These are phyloP conservation scores for Rhynchophorus ferrugineus DNA, from an alignment of 1,140 invertebrate species.

Conservation along the genomic window DNA sequence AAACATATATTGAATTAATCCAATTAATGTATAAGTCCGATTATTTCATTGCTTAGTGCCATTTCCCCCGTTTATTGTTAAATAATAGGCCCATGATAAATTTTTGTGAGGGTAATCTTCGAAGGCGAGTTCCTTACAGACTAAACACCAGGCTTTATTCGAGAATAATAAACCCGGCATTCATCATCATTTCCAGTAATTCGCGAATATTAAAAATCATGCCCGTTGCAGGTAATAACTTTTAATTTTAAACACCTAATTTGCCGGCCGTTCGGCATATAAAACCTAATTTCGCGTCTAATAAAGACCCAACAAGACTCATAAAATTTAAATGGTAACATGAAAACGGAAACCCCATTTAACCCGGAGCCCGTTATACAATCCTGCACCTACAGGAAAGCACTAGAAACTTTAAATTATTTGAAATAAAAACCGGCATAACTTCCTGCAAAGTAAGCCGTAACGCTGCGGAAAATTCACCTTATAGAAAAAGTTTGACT, in stretches of 20 bases:
- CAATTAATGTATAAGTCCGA: too few species aligned
- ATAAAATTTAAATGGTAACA: constrained; percentile 11
- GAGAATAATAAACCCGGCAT: too few species aligned
- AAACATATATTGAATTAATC: too few species aligned
- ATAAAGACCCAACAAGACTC: constrained; percentile 17
- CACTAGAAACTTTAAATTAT: constrained; percentile 3
- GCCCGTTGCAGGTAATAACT: constrained; percentile 9
- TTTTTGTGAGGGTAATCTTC: too few species aligned
- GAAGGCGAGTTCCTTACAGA: too few species aligned
- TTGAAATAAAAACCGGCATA: constrained; percentile 5
- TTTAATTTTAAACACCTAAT: constrained; percentile 19
- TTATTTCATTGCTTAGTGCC: too few species aligned
- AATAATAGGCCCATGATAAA: too few species aligned
- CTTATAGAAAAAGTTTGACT: constrained; percentile 5
- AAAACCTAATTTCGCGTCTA: constrained; percentile 17
- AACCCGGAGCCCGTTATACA: neutral
- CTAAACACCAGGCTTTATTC: too few species aligned
- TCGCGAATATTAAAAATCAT: constrained; percentile 7
- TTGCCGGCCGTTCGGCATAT: constrained; percentile 6
- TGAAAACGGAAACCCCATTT: constrained; percentile 13
- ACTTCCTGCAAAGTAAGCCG: constrained; percentile 4
- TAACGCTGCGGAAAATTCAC: neutral
- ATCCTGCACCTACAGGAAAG: neutral
- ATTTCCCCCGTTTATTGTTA: too few species aligned
- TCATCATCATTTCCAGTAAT: neutral